These are phyloP conservation scores for Gila orcuttii DNA, from an alignment of 2,113 vertebrate genomes.

Conservation along the genomic window DNA sequence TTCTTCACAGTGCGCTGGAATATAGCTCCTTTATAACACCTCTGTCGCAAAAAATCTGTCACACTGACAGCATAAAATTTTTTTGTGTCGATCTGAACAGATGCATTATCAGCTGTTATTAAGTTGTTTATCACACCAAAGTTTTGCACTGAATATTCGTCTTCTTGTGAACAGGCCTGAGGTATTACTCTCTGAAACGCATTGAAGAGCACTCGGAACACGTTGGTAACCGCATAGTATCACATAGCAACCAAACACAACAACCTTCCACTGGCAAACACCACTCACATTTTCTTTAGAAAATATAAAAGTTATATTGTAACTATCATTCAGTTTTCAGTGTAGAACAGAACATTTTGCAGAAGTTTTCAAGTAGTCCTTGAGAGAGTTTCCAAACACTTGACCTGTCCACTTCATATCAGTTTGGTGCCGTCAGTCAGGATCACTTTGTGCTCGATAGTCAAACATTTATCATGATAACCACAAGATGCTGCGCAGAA, in stretches of 20 bases:
- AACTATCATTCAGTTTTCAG: background rate
- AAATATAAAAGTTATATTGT: background rate
- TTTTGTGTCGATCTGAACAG: too few relatives aligned
- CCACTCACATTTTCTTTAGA: too few relatives aligned
- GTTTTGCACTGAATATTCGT: background rate
- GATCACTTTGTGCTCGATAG: background rate
- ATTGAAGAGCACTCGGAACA: background rate
- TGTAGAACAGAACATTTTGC: background rate
- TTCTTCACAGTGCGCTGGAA: background rate
- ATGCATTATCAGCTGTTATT: too few relatives aligned
- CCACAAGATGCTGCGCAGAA: too few relatives aligned
- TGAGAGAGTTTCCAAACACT: slow-evolving; percentile 5
- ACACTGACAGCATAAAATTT: too few relatives aligned
- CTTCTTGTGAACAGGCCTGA: background rate
- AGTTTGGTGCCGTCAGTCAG: background rate
- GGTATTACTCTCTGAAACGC: background rate
- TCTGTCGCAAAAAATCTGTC: too few relatives aligned
- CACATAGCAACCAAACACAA: too few relatives aligned
- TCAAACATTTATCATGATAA: background rate
- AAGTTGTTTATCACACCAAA: too few relatives aligned
- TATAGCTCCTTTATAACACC: too few relatives aligned
- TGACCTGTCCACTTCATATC: slow-evolving; percentile 22
- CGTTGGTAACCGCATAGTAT: too few relatives aligned
- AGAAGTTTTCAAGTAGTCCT: slow-evolving; percentile 11
- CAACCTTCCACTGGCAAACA: too few relatives aligned